Evolutionary conservation across 2,888 invertebrate genomes (phyloP).

Genomic region (Drosophila multiciliata): DNA sequence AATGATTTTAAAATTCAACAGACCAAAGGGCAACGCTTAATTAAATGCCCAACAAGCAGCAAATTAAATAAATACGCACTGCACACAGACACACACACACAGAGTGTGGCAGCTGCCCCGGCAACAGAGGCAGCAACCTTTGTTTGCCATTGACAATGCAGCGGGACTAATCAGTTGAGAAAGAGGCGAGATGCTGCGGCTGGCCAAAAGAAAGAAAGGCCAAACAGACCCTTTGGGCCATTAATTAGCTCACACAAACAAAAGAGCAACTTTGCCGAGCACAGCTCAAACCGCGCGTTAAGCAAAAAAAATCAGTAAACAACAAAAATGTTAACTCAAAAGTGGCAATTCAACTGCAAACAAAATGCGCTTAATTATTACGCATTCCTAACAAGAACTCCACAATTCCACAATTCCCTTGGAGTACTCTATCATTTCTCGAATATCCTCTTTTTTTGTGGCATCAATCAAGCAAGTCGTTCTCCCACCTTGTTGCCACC

Average conservation of each 20-base stretch:
- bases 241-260: conserved; percentile 69
- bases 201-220: conserved; percentile 52
- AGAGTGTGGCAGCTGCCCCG: not conserved
- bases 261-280: conserved; percentile 57
- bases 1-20: conserved; percentile 66
- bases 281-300: conserved; percentile 30
- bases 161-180: conserved; percentile 74
- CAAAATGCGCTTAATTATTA: conserved; percentile 41
- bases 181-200: conserved; percentile 55
- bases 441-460: not conserved
- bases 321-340: conserved; percentile 47
- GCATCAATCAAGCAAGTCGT: conserved; percentile 39
- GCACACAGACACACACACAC: conserved; percentile 5
- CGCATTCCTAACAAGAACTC: conserved; percentile 16
- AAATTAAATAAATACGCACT: conserved; percentile 65
- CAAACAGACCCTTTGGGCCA: conserved; percentile 60
- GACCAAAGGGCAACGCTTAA: conserved; percentile 69
- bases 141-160: conserved; percentile 70
- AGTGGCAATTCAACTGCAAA: conserved; percentile 68
- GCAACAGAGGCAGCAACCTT: conserved; percentile 30
- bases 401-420: not conserved
- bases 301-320: conserved; percentile 24
- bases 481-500: conserved; percentile 7
- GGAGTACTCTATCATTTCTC: not conserved
- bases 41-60: conserved; percentile 69